Percentiles rank a stretch among this genome's conserved stretches.
Evolutionary conservation across 1,140 invertebrate genomes (phyloP).

Genomic region (Streblospio benedicti): DNA sequence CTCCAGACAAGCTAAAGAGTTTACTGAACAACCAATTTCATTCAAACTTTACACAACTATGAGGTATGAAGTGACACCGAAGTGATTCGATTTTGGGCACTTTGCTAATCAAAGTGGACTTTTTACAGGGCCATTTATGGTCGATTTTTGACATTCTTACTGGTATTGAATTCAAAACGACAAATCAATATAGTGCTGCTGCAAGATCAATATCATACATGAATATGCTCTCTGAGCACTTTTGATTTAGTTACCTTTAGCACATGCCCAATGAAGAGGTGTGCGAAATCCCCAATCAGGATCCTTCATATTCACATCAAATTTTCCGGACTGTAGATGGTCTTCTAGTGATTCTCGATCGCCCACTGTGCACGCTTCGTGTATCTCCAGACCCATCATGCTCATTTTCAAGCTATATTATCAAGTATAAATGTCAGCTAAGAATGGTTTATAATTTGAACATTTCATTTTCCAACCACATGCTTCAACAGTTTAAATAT

Average conservation of each 20-base stretch:
- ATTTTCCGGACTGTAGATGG: conserved; percentile 30
- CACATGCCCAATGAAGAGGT: conserved; percentile 41
- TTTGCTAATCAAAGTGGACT: not conserved
- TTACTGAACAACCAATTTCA: no score
- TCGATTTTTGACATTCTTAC: no score
- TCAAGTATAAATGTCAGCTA: no score
- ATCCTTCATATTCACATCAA: conserved; percentile 38
- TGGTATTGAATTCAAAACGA: not conserved
- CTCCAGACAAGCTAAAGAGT: no score
- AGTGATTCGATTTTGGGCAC: not conserved
- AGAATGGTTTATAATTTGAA: no score
- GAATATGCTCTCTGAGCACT: not conserved
- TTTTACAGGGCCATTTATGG: not conserved
- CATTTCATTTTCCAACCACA: no score
- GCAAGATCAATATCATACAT: not conserved
- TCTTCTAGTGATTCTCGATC: conserved; percentile 39
- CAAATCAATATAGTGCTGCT: not conserved
- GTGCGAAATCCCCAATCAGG: conserved; percentile 35
- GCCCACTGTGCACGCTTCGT: conserved; percentile 38
- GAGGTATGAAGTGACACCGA: not conserved
- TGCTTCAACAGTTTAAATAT: no score
- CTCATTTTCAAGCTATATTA: no score
- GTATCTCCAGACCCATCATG: conserved; percentile 27
- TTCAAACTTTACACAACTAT: no score
- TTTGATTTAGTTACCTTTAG: conserved; percentile 28